Base-by-base conservation (phyloP, 2,888 invertebrate species). In the Philaethria dido region DNA sequence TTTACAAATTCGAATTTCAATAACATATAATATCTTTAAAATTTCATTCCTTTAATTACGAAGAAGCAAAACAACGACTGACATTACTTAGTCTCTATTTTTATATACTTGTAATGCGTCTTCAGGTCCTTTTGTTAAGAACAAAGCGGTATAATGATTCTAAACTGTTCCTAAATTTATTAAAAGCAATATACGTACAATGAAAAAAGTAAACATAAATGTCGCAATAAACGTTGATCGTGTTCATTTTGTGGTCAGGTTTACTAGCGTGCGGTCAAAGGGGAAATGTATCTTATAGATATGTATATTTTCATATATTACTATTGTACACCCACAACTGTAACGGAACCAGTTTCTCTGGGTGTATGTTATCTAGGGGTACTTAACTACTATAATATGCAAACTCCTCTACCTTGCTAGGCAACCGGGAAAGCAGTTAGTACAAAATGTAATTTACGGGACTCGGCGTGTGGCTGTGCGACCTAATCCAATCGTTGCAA, bases 221-320 rank as follows among this genome's bases (percentile, higher is more conserved):
- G 22, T 62, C 68, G 61, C 42, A 62, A 62, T 67, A 69, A 69
- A 68, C 69, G 69, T 62, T 60, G 44, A 69, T 71, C 72, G 68
- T 69, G 66, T 55, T 64, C 64, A 67, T 65, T 69, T 68, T 69
- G 77, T 66, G 75, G 76, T 75, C 63, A 73, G 67, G 60, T 69
- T 64, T 69, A 64, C 63, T 71, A 65, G 60, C 67, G 63, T 69
- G 71, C 60, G 72, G 73, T 73, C 64, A 66, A 68, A 69, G 66
- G 68, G 64, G 70, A 63, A 66, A 66, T 68, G 45, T 36, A 57
- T 8, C 18, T 14, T 22, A 33, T 20, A 39, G 13, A 20, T 4
- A 22, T 33, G 11, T 13, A n/a, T 9, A 14, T 42, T 20, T 1
- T 20, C n/a, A 8, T 14, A 60, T 50, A 50, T 50, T 59, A 29